Evolutionary conservation across 2,797 vertebrate genomes (phyloP).

Genomic region (Acanthurus lineatus): DNA sequence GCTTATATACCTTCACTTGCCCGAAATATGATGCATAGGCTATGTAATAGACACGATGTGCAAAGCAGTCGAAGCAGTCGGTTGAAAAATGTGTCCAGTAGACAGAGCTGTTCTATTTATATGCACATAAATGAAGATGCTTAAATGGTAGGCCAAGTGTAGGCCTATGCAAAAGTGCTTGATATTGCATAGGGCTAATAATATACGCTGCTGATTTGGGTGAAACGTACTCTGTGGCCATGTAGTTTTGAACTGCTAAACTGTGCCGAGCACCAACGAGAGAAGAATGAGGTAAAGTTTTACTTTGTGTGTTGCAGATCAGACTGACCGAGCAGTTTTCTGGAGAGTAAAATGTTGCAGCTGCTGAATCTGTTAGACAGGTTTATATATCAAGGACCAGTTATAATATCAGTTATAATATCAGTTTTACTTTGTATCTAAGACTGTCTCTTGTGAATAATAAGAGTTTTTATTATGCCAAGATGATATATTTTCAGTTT

Average conservation of each 20-base stretch:
- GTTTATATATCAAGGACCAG: background rate
- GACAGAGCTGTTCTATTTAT: slow-evolving; percentile 90
- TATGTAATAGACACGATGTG: slow-evolving; percentile 86
- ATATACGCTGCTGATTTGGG: slow-evolving; percentile 86
- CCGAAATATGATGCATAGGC: slow-evolving; percentile 87
- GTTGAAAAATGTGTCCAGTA: slow-evolving; percentile 87
- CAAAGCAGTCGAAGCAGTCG: slow-evolving; percentile 81
- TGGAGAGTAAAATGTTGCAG: background rate
- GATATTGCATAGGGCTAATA: slow-evolving; percentile 86
- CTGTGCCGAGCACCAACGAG: slow-evolving; percentile 38
- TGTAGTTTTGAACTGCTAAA: slow-evolving; percentile 46
- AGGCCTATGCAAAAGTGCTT: slow-evolving; percentile 85
- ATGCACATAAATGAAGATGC: slow-evolving; percentile 89
- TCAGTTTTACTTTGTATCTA: background rate
- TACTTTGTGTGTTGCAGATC: background rate
- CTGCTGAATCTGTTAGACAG: background rate
- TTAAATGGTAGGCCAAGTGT: slow-evolving; percentile 87
- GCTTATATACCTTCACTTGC: slow-evolving; percentile 85
- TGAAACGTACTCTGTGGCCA: slow-evolving; percentile 73
- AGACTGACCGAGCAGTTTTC: background rate
- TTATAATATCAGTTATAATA: background rate
- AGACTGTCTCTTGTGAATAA: background rate
- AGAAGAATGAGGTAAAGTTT: slow-evolving; percentile 52
- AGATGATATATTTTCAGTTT: background rate
- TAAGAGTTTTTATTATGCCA: background rate